phyloP scores from a whole-genome alignment of 2,888 invertebrate species.

The Zaprionus bogoriensis region DNA sequence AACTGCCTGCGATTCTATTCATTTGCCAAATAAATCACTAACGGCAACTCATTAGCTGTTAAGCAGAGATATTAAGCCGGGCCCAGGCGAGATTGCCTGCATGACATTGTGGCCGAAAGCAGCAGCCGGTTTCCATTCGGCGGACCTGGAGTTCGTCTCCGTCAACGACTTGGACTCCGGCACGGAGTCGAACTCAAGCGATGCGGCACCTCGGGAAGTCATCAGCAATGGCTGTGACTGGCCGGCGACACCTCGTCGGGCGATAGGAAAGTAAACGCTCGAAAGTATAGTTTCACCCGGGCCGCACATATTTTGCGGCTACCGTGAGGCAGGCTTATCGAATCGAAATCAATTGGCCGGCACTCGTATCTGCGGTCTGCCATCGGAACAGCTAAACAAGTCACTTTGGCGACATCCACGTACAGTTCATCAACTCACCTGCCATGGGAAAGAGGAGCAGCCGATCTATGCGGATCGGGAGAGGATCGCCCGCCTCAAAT shows the following conservation, averaged over 20 bases:
- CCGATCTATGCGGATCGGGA: background rate
- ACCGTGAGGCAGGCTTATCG: constrained; percentile 64
- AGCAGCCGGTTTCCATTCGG: background rate
- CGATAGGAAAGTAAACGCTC: constrained; percentile 27
- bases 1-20: constrained; percentile 74
- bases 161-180: constrained; percentile 28
- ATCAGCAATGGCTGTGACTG: constrained; percentile 4
- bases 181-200: background rate
- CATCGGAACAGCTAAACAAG: constrained; percentile 73
- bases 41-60: constrained; percentile 80
- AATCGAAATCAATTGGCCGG: constrained; percentile 64
- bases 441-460: background rate
- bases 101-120: constrained; percentile 47
- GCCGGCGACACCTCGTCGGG: constrained; percentile 46
- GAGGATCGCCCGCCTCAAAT: constrained; percentile 52
- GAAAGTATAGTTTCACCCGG: constrained; percentile 36
- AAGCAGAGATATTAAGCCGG: constrained; percentile 66
- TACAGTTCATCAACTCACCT: constrained; percentile 70
- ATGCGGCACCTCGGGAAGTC: no score
- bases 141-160: constrained; percentile 11
- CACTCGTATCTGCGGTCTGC: constrained; percentile 52
- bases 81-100: constrained; percentile 61
- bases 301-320: constrained; percentile 56
- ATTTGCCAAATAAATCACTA: constrained; percentile 77
- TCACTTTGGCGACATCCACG: constrained; percentile 65